A percentile compares a stretch with the other conserved stretches of the same genome.
These are phyloP conservation scores for Esox masquinongy DNA, from an alignment of 2,797 vertebrate genomes.

Conservation along the genomic window DNA sequence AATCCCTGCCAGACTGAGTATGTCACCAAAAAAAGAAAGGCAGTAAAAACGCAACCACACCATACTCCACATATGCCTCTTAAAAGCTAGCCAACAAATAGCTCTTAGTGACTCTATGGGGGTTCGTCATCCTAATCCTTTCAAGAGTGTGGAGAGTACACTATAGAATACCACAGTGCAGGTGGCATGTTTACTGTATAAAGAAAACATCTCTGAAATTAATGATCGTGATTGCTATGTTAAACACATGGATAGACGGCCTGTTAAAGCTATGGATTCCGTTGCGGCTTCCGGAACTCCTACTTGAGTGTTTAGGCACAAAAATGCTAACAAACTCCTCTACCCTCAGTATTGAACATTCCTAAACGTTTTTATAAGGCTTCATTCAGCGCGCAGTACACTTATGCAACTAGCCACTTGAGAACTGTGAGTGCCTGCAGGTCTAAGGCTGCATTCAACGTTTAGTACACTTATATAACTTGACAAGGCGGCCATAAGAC, in stretches of 20 bases:
- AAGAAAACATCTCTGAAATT: background rate
- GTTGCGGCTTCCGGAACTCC: background rate
- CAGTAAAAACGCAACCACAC: background rate
- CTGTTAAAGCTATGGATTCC: background rate
- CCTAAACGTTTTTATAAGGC: slow-evolving; percentile 1
- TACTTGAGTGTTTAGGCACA: slow-evolving; percentile 1
- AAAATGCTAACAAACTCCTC: slow-evolving; percentile 7
- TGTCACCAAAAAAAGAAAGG: background rate
- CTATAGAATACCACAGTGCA: background rate
- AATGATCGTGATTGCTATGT: background rate
- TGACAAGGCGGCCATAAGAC: background rate
- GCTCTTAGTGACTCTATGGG: background rate
- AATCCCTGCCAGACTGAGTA: background rate
- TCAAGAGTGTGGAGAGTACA: background rate
- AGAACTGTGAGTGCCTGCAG: background rate
- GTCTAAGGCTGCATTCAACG: background rate
- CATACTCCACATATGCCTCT: background rate
- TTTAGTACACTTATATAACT: background rate
- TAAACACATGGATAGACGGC: background rate
- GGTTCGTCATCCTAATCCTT: background rate
- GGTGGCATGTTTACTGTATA: background rate
- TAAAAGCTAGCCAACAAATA: background rate
- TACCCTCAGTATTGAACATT: slow-evolving; percentile 3
- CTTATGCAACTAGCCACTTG: background rate
- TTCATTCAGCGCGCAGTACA: background rate